Conservation (phyloP, 1,140 invertebrate species). For the Aphelinus atriplicis region DNA sequence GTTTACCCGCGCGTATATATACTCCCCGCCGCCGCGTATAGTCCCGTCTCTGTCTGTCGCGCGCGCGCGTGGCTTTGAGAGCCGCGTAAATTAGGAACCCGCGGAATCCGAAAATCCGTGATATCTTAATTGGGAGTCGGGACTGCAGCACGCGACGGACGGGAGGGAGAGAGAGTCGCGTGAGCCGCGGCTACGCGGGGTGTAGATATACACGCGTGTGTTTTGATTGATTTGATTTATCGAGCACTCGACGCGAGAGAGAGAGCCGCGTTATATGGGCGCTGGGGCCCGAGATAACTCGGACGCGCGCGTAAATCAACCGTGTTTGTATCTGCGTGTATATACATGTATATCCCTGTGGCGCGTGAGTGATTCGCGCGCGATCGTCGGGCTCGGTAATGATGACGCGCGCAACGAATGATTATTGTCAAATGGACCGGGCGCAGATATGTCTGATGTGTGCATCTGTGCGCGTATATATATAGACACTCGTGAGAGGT, state of each 20-base stretch:
- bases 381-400: too few species aligned
- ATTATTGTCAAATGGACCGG: too few species aligned
- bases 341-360: background rate
- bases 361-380: too few species aligned
- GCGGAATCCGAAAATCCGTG: slow-evolving; percentile 49
- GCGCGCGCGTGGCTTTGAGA: slow-evolving; percentile 52
- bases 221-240: slow-evolving; percentile 28
- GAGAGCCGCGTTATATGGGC: too few species aligned
- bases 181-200: background rate
- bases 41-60: slow-evolving; percentile 47
- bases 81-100: slow-evolving; percentile 55
- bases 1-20: slow-evolving; percentile 49
- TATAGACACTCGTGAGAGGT: too few species aligned
- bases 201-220: background rate
- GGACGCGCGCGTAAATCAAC: too few species aligned
- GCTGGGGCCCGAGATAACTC: too few species aligned
- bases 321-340: background rate
- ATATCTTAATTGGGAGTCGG: slow-evolving; percentile 52
- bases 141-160: too few species aligned
- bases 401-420: too few species aligned
- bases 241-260: background rate
- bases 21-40: background rate
- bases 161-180: slow-evolving; percentile 8
- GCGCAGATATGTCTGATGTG: too few species aligned
- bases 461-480: too few species aligned